Percentiles rank a stretch among this genome's conserved stretches.
Conservation (phyloP, 2,113 vertebrate genomes). For the Bostrychus sinensis region DNA sequence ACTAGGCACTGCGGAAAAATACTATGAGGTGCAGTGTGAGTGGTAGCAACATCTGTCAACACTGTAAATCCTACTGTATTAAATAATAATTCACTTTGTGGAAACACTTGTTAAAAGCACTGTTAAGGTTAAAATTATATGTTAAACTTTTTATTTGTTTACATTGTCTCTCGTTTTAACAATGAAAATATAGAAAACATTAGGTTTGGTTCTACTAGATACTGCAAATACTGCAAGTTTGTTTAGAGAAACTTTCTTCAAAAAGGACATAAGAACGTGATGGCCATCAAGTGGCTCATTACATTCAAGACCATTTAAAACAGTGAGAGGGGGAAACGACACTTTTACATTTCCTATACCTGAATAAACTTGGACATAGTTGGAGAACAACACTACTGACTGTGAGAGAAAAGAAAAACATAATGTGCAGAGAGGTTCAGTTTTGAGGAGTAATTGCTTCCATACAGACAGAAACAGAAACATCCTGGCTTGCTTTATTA, state of each 20-base stretch:
- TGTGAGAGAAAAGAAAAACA: conserved; percentile 9
- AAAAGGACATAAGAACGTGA: not conserved
- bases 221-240: too few relatives aligned
- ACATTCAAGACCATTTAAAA: not conserved
- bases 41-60: conserved; percentile 48
- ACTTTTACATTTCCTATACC: too few relatives aligned
- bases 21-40: conserved; percentile 14
- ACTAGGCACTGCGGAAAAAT: conserved; percentile 1
- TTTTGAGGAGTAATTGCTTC: conserved; percentile 6
- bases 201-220: too few relatives aligned
- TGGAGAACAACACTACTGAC: conserved; percentile 13
- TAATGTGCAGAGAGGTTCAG: not conserved
- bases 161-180: too few relatives aligned
- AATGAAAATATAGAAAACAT: too few relatives aligned
- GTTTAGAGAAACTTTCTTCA: too few relatives aligned
- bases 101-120: conserved; percentile 42
- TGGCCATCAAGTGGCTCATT: not conserved
- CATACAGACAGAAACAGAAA: conserved; percentile 16
- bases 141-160: too few relatives aligned
- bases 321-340: conserved; percentile 6
- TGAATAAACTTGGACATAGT: not conserved
- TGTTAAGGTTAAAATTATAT: conserved; percentile 19
- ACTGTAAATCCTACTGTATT: conserved; percentile 71
- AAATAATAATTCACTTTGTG: conserved; percentile 52
- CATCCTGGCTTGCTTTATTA: conserved; percentile 1